These are phyloP conservation scores for Thryonomys swinderianus DNA, from an alignment of 2,113 vertebrate species.

Conservation along the genomic window DNA sequence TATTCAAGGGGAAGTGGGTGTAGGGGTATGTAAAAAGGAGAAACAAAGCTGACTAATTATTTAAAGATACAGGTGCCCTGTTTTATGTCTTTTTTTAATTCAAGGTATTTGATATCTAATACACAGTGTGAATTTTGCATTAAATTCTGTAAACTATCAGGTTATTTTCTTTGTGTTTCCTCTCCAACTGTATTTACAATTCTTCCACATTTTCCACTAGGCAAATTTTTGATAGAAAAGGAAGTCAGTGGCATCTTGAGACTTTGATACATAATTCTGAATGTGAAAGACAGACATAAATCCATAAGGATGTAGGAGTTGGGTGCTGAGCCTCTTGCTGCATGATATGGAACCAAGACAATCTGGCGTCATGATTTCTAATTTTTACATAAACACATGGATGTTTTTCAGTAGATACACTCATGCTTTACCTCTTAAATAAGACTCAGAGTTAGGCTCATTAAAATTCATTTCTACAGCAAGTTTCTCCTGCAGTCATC, in stretches of 20 bases:
- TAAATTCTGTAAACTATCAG: neutral
- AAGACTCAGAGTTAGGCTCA: neutral
- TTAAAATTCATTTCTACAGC: conserved; percentile 7
- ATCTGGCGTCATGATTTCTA: neutral
- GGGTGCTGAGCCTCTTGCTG: neutral
- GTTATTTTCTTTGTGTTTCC: conserved; percentile 31
- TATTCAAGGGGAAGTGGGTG: too few species aligned
- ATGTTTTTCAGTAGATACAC: neutral
- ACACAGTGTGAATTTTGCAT: neutral
- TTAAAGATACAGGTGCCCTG: neutral
- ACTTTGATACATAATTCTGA: neutral
- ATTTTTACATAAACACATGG: neutral
- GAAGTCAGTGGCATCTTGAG: neutral
- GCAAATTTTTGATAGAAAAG: conserved; percentile 9
- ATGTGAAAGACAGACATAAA: neutral
- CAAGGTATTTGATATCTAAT: conserved; percentile 20
- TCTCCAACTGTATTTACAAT: neutral
- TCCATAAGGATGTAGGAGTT: neutral
- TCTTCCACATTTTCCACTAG: neutral
- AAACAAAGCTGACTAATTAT: neutral
- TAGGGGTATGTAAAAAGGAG: too few species aligned
- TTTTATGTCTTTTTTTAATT: neutral
- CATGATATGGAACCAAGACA: neutral
- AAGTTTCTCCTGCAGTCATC: conserved; percentile 21
- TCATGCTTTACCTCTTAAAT: neutral